Evolutionary conservation across 2,113 vertebrate species (phyloP).

Genomic region (Brachypteracias leptosomus): DNA sequence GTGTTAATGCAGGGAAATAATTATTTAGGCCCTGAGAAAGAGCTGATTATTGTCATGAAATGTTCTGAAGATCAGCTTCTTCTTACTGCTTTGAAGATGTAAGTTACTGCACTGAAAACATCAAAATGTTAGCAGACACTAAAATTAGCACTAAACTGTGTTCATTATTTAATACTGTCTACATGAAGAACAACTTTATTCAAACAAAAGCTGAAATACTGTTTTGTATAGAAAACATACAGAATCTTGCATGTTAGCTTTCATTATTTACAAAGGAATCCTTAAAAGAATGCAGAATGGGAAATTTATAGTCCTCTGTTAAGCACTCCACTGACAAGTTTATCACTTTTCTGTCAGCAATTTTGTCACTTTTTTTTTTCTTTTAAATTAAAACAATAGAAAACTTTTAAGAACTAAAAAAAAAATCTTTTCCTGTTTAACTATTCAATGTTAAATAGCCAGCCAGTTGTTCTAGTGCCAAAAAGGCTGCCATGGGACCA

Average conservation of each 20-base stretch:
- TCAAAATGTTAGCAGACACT: neutral
- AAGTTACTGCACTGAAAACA: neutral
- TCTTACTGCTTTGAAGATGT: neutral
- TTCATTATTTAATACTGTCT: slow-evolving; percentile 19
- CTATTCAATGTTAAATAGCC: neutral
- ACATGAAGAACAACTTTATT: neutral
- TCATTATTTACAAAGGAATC: neutral
- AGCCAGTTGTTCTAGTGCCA: neutral
- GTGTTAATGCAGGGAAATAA: neutral
- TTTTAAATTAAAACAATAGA: neutral
- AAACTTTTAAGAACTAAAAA: neutral
- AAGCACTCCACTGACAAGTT: neutral
- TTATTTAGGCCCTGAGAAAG: neutral
- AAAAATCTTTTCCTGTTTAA: neutral
- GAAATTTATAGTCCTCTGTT: neutral
- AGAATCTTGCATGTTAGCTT: neutral
- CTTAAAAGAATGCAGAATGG: neutral
- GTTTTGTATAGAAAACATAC: neutral
- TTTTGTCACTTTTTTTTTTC: neutral
- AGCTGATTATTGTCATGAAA: neutral
- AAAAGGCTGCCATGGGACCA: neutral
- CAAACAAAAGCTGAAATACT: neutral
- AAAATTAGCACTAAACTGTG: slow-evolving; percentile 19
- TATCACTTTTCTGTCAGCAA: neutral
- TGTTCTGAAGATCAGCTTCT: neutral